Percentiles rank a stretch among this genome's conserved stretches.
Evolutionary conservation across 2,888 invertebrate species (phyloP).

Genomic region (Crepidodera aurea): DNA sequence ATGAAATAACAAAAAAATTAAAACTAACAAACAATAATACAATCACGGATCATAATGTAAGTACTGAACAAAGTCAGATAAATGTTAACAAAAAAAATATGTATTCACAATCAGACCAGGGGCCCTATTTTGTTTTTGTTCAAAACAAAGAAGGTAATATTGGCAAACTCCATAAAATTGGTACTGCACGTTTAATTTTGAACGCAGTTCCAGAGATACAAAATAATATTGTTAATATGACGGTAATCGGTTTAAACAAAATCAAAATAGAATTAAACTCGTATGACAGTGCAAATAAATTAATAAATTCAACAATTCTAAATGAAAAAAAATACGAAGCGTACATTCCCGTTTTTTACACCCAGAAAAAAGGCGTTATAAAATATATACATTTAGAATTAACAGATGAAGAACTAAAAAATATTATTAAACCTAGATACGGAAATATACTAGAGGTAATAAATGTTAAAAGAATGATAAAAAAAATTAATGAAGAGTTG

Average conservation of each 20-base stretch:
- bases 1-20: no score
- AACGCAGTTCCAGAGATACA: constrained; percentile 1
- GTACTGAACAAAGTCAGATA: no score
- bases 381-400: neutral
- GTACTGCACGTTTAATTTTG: neutral
- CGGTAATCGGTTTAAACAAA: neutral
- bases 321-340: neutral
- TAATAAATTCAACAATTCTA: neutral
- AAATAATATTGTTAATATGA: constrained; percentile 1
- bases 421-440: neutral
- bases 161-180: constrained; percentile 3
- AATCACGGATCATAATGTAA: no score
- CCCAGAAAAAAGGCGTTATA: constrained; percentile 4
- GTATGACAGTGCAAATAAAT: neutral
- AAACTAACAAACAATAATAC: no score
- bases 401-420: neutral
- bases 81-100: no score
- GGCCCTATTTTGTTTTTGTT: neutral
- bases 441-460: neutral
- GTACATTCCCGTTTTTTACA: neutral
- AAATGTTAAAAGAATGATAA: neutral
- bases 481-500: neutral
- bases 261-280: constrained; percentile 2
- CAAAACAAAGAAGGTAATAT: neutral
- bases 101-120: neutral